A percentile compares a stretch with the other conserved stretches of the same genome.
These are phyloP conservation scores for Galeopterus variegatus DNA, from an alignment of 2,113 vertebrate species.

Conservation along the genomic window DNA sequence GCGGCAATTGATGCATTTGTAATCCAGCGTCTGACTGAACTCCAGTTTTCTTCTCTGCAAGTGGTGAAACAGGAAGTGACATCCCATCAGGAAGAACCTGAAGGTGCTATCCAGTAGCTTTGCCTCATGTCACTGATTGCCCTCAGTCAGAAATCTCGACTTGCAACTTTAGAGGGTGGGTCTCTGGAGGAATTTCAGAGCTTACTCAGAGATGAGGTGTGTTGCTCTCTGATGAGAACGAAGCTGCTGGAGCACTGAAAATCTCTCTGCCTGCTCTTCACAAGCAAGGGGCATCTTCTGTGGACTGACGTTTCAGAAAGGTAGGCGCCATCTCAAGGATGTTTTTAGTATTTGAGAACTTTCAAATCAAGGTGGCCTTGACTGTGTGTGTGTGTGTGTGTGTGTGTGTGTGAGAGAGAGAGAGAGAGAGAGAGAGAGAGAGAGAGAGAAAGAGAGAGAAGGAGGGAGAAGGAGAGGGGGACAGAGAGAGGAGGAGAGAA, in stretches of 20 bases:
- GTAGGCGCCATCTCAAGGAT: constrained; percentile 78
- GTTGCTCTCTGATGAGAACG: constrained; percentile 78
- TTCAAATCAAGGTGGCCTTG: neutral
- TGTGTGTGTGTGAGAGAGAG: neutral
- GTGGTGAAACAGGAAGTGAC: constrained; percentile 80
- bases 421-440: neutral
- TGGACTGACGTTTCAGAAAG: constrained; percentile 80
- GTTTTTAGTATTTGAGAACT: neutral
- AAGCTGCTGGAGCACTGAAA: constrained; percentile 7
- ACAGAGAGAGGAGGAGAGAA: no score
- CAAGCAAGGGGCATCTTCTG: constrained; percentile 53
- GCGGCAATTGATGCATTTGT: constrained; percentile 17
- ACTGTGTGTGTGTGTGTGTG: neutral
- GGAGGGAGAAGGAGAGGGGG: neutral
- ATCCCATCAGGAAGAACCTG: constrained; percentile 67
- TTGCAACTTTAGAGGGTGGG: constrained; percentile 93
- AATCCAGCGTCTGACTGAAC: neutral
- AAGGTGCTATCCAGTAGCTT: constrained; percentile 74
- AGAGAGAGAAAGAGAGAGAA: neutral
- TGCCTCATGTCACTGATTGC: constrained; percentile 82
- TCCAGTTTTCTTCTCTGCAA: constrained; percentile 74
- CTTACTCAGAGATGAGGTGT: constrained; percentile 84
- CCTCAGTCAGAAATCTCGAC: constrained; percentile 90
- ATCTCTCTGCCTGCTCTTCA: constrained; percentile 32
- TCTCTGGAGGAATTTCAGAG: constrained; percentile 89